phyloP scores from a whole-genome alignment of 2,888 invertebrate species.

The Tetragonisca angustula region DNA sequence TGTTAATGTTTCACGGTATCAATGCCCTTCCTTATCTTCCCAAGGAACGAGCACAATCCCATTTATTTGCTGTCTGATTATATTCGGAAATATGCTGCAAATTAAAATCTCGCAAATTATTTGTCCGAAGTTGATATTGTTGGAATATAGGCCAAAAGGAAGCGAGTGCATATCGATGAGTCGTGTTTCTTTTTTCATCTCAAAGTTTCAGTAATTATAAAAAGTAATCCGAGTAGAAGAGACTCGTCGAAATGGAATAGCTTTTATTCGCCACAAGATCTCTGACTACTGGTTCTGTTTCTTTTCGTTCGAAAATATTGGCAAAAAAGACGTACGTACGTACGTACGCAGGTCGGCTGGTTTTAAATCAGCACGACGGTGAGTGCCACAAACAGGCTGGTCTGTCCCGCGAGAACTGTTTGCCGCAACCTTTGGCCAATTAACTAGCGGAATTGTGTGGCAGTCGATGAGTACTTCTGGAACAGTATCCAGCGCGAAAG shows the following conservation, averaged over 20 bases:
- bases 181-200: not conserved
- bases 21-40: slow-evolving; percentile 15
- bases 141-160: slow-evolving; percentile 1
- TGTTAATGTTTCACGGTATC: slow-evolving; percentile 57
- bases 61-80: not conserved
- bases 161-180: slow-evolving; percentile 2
- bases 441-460: slow-evolving; percentile 36
- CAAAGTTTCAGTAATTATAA: not conserved
- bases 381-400: slow-evolving; percentile 34
- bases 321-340: not conserved
- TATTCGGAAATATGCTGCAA: not conserved
- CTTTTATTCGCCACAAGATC: not conserved
- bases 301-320: not conserved
- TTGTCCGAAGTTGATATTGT: not conserved
- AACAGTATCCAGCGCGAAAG: slow-evolving; percentile 32
- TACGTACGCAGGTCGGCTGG: not conserved
- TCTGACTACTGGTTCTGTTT: not conserved
- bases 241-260: not conserved
- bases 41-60: not conserved
- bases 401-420: not conserved
- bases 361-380: slow-evolving; percentile 12
- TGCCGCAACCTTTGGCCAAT: slow-evolving; percentile 48
- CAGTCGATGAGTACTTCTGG: slow-evolving; percentile 23
- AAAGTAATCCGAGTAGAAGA: not conserved
- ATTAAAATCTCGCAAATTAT: not conserved